A percentile compares a stretch with the other conserved stretches of the same genome.
Evolutionary conservation across 2,113 vertebrate species (phyloP).

Genomic region (Vidua chalybeata): DNA sequence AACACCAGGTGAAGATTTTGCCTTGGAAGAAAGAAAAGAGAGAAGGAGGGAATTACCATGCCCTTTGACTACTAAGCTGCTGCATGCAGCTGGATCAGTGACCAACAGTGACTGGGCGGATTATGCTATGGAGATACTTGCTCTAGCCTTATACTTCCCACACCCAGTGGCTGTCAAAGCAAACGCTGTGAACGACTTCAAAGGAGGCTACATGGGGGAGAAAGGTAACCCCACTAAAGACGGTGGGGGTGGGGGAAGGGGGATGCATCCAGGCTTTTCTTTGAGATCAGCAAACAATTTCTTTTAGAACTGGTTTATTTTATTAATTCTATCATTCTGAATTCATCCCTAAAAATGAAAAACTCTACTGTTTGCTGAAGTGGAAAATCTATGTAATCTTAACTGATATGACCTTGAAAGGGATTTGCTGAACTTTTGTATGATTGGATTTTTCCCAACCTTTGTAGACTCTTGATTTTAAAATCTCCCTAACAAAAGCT

Average conservation of each 20-base stretch:
- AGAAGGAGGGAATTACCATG: conserved; percentile 81
- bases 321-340: conserved; percentile 11
- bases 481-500: conserved; percentile 80
- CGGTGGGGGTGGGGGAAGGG: not conserved
- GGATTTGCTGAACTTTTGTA: conserved; percentile 76
- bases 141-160: conserved; percentile 63
- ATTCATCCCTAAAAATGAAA: conserved; percentile 19
- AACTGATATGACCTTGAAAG: conserved; percentile 77
- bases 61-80: conserved; percentile 77
- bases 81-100: conserved; percentile 74
- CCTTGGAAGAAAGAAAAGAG: conserved; percentile 77
- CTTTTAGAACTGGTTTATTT: conserved; percentile 1
- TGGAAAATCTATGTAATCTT: conserved; percentile 64
- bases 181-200: conserved; percentile 53
- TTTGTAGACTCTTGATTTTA: conserved; percentile 77
- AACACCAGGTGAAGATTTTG: conserved; percentile 82
- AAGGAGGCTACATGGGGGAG: conserved; percentile 50
- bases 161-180: conserved; percentile 63
- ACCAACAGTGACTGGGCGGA: conserved; percentile 64
- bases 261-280: conserved; percentile 5
- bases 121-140: conserved; percentile 52
- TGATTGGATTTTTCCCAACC: conserved; percentile 69
- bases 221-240: conserved; percentile 60
- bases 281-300: conserved; percentile 19
- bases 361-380: conserved; percentile 29